Evolutionary conservation across 2,113 vertebrate species (phyloP), one percentile per base, ranked within the genome.

Genomic region (Scomber colias): DNA sequence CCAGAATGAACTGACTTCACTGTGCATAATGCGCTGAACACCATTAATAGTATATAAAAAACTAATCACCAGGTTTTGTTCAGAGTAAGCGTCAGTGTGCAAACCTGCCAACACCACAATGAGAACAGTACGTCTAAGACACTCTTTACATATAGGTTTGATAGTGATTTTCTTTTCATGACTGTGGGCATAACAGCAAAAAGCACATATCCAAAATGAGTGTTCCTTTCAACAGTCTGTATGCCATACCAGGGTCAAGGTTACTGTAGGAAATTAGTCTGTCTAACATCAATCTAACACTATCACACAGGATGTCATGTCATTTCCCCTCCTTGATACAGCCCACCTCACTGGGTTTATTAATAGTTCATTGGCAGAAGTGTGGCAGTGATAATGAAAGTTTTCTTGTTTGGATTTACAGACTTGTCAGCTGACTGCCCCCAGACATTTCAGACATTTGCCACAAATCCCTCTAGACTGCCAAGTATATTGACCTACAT

Each of bases 331-430:
- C 63, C 61, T 71, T 61, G 13, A 72, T 50, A 53, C 46, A 14
- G 30, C 30, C 54, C 44, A 62, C 17, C 50, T 75, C 51, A 19
- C 7, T 61, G 8, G 17, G 11, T 50, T 65, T 90, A 91, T 84
- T 76, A 70, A 74, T 83, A 91, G 56, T 2, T 64, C 13, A 11
- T 40, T 81, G 67, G 71, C 75, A 79, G 64, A 40, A 12, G 53
- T 51, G 54, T 45, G 49, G 60, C 31, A 60, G 79, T 64, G 83
- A 90, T 89, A 90, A 91, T 88, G 19, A 86, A 86, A 61, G 67
- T 88, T 84, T 82, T 88, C 75, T 86, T 60, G 67, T 85, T 87
- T 73, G 79, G 67, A 84, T 84, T 77, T 61, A 77, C 64, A 87
- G 64, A 86, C 74, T 71, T 70, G 64, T 90, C 84, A 85, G 49